phyloP scores from a whole-genome alignment of 2,888 invertebrate genomes.

The Hanleya hanleyi region DNA sequence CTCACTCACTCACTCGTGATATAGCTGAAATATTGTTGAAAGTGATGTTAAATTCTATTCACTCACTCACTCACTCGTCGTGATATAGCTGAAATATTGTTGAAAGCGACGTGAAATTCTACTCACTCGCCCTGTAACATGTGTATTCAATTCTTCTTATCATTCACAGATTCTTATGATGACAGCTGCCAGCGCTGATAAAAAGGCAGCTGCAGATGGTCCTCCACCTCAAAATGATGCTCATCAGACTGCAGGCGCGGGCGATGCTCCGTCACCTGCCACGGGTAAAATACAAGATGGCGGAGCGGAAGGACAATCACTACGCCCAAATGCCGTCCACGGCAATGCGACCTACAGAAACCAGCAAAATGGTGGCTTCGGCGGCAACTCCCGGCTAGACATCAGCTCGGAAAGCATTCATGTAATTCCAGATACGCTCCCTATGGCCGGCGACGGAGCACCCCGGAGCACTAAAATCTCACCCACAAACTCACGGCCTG shows the following conservation, averaged over 20 bases:
- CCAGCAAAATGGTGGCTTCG: background rate
- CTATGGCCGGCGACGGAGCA: background rate
- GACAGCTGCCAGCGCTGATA: background rate
- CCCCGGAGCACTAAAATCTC: conserved; percentile 31
- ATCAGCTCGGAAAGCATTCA: background rate
- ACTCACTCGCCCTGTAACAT: too few relatives aligned
- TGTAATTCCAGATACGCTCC: background rate
- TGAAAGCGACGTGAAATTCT: too few relatives aligned
- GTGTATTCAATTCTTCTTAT: background rate
- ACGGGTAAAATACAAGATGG: background rate
- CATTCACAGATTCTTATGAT: background rate
- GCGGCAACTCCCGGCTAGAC: background rate
- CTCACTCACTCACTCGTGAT: too few relatives aligned
- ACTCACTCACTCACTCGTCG: too few relatives aligned
- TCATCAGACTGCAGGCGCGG: background rate
- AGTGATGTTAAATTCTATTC: too few relatives aligned
- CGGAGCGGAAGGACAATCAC: background rate
- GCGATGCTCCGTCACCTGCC: background rate
- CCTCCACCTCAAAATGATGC: background rate
- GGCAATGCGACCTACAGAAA: background rate
- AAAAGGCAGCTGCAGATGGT: background rate
- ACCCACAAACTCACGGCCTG: conserved; percentile 20
- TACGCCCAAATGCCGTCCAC: background rate
- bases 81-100: too few relatives aligned
- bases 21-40: too few relatives aligned